Conservation (phyloP, 1,140 invertebrate genomes). For the Uloborus diversus region DNA sequence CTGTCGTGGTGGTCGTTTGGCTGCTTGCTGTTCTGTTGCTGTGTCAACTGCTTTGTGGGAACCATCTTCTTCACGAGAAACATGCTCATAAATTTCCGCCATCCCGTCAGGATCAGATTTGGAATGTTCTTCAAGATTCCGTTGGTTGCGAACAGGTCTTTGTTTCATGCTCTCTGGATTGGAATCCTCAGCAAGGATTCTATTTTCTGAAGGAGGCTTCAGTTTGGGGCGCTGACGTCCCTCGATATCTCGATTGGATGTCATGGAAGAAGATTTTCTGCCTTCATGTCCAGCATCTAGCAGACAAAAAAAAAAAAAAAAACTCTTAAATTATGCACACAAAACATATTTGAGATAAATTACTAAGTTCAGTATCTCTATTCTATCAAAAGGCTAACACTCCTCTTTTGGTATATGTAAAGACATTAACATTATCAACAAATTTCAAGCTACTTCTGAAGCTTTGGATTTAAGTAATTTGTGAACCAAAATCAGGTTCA, state of each 20-base stretch:
- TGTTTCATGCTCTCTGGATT: constrained; percentile 63
- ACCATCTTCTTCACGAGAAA: constrained; percentile 77
- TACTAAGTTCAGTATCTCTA: no score
- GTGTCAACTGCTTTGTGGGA: constrained; percentile 71
- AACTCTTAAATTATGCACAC: no score
- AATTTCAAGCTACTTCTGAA: no score
- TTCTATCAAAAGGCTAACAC: no score
- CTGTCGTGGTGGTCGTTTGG: constrained; percentile 74
- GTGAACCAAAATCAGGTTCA: no score
- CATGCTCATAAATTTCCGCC: constrained; percentile 83
- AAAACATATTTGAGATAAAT: no score
- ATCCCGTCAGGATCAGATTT: constrained; percentile 15
- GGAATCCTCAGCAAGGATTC: constrained; percentile 66
- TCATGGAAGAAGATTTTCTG: background rate
- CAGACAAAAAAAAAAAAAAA: background rate
- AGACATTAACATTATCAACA: no score
- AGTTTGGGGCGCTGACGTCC: background rate
- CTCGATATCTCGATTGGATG: background rate
- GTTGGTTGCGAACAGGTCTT: constrained; percentile 62
- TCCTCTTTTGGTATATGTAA: no score
- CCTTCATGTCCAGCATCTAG: constrained; percentile 32
- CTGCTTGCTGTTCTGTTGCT: constrained; percentile 79
- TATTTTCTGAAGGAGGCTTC: constrained; percentile 63
- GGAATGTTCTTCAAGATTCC: constrained; percentile 65
- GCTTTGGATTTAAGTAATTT: no score